Percentiles rank a stretch among this genome's conserved stretches.
Conservation (phyloP, 2,113 vertebrate species). For the Malurus cyaneus region DNA sequence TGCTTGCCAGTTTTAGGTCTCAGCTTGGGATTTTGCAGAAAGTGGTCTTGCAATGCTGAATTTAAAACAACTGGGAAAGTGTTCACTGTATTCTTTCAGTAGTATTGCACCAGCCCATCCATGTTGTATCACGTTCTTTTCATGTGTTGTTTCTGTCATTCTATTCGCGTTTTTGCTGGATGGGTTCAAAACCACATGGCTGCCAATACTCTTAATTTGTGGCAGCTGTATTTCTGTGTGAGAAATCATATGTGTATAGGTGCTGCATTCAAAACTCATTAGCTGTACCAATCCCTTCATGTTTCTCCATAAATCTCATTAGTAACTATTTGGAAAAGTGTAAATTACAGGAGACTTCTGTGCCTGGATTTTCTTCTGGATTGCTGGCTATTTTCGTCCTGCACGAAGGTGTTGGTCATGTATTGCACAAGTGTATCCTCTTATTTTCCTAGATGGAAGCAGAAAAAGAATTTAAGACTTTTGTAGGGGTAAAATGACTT, state of each 20-base stretch:
- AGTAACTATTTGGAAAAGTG: not conserved
- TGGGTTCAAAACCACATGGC: not conserved
- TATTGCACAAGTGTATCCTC: not conserved
- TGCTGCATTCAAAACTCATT: not conserved
- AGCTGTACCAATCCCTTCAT: not conserved
- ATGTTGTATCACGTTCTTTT: not conserved
- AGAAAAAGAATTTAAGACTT: not conserved
- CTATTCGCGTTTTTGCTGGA: not conserved
- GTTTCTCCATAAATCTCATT: not conserved
- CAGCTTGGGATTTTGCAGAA: not conserved
- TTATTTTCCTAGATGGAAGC: not conserved
- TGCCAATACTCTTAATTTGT: not conserved
- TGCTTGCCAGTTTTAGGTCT: not conserved
- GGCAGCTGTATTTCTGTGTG: not conserved
- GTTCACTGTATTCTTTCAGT: not conserved
- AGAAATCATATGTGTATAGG: not conserved
- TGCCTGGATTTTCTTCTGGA: not conserved
- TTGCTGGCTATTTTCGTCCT: accelerated
- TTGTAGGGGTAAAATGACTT: not conserved
- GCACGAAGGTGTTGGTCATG: too few species aligned
- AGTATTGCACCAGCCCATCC: not conserved
- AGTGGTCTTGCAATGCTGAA: not conserved
- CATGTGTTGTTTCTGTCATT: accelerated
- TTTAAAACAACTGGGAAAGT: not conserved
- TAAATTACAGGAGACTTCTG: not conserved